Conservation (phyloP, 2,888 invertebrate genomes). For the Yponomeuta sedellus region DNA sequence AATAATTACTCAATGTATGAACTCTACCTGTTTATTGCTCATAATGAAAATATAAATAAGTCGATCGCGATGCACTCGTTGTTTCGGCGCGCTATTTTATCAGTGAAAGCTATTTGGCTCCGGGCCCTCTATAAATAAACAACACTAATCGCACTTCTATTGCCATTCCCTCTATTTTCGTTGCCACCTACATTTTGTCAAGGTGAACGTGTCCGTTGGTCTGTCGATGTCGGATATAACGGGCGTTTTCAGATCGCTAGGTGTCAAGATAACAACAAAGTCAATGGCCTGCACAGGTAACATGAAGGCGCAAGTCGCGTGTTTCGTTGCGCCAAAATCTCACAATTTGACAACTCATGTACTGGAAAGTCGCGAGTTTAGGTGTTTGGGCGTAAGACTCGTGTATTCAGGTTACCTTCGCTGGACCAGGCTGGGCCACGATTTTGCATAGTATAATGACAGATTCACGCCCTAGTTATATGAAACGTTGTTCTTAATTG, state of each 20-base stretch:
- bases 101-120: constrained; percentile 66
- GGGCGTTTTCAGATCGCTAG: constrained; percentile 1
- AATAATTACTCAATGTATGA: neutral
- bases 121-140: constrained; percentile 54
- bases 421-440: no score
- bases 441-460: no score
- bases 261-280: constrained; percentile 5
- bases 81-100: constrained; percentile 30
- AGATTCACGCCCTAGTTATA: no score
- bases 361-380: no score
- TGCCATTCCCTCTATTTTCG: constrained; percentile 37
- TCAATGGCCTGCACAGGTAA: neutral
- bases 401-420: no score
- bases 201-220: constrained; percentile 13
- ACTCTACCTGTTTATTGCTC: neutral
- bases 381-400: no score
- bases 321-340: no score
- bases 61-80: neutral
- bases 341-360: no score
- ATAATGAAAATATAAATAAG: neutral
- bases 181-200: constrained; percentile 15
- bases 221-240: neutral
- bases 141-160: constrained; percentile 35
- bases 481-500: no score
- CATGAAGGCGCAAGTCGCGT: neutral